Conservation (phyloP, 2,888 invertebrate genomes). For the Erebia ligea region DNA sequence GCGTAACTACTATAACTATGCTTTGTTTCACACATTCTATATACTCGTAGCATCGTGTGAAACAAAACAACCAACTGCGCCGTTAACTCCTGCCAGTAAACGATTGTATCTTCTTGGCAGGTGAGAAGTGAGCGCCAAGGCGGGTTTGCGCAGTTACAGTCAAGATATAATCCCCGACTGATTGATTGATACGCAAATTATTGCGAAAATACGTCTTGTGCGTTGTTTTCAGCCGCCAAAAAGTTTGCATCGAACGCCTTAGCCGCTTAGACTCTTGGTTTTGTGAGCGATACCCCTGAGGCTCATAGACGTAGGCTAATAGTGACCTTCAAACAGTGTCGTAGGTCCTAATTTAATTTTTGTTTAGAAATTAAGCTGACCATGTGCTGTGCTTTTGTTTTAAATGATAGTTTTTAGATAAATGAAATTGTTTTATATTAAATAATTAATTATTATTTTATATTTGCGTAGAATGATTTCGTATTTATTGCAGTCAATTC, state of each 20-base stretch:
- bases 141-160: too few species aligned
- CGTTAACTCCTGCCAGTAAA: background rate
- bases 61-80: background rate
- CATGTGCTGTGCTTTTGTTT: constrained; percentile 84
- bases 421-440: constrained; percentile 71
- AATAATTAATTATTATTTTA: constrained; percentile 56
- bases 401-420: constrained; percentile 77
- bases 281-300: constrained; percentile 30
- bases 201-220: too few species aligned
- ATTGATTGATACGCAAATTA: too few species aligned
- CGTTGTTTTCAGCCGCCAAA: too few species aligned
- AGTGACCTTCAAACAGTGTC: constrained; percentile 66
- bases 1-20: background rate
- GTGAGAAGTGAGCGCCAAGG: too few species aligned
- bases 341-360: constrained; percentile 76
- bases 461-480: constrained; percentile 61
- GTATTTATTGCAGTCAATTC: constrained; percentile 79
- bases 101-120: background rate
- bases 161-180: too few species aligned
- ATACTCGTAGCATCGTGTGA: too few species aligned
- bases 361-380: constrained; percentile 76
- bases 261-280: background rate
- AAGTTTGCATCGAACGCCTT: background rate
- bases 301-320: constrained; percentile 75
- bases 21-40: background rate